A percentile compares a stretch with the other conserved stretches of the same genome.
phyloP scores from a whole-genome alignment of 2,113 vertebrate genomes.

The Pyrgilauda ruficollis region DNA sequence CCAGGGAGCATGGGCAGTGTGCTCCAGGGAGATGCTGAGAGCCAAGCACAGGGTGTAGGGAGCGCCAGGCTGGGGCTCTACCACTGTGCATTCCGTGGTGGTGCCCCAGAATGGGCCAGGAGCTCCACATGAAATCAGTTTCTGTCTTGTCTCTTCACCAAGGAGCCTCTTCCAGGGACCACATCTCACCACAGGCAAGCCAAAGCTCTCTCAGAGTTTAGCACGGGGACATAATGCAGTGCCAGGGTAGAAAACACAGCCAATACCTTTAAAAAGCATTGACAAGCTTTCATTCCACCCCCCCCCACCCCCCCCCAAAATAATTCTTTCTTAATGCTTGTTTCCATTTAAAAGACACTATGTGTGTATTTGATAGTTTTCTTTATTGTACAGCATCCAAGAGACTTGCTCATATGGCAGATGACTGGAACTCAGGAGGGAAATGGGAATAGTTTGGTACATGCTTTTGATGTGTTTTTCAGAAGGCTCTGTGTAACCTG shows the following conservation, averaged over 20 bases:
- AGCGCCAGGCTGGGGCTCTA: neutral
- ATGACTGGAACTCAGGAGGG: neutral
- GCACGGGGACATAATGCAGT: rapidly evolving
- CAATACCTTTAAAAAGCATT: neutral
- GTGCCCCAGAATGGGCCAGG: neutral
- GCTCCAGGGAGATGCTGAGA: neutral
- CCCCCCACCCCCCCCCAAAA: rapidly evolving
- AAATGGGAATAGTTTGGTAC: neutral
- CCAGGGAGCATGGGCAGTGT: neutral
- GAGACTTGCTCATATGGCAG: neutral
- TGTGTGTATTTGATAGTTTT: neutral
- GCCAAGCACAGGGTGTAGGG: rapidly evolving
- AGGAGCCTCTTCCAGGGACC: neutral
- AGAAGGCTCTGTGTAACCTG: neutral
- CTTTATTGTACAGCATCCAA: neutral
- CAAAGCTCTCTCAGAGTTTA: neutral
- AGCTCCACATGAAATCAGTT: neutral
- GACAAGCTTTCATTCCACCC: neutral
- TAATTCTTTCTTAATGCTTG: neutral
- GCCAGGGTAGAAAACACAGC: rapidly evolving
- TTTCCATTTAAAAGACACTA: neutral
- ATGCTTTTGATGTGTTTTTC: neutral
- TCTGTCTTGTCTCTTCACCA: neutral
- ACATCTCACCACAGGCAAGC: rapidly evolving
- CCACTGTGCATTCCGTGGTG: rapidly evolving